phyloP scores from a whole-genome alignment of 1,140 invertebrate genomes.

The Geopemphigus sp. region DNA sequence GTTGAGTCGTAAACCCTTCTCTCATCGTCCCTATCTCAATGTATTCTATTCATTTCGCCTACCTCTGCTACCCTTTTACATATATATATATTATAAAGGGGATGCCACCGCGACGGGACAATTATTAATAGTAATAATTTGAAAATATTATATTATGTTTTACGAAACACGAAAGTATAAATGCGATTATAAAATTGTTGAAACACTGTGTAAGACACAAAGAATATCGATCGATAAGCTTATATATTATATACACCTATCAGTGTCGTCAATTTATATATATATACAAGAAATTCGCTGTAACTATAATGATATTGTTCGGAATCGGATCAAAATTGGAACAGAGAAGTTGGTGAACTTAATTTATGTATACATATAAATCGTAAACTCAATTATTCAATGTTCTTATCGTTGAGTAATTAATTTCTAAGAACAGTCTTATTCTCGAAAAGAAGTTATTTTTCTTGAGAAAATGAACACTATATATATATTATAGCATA shows the following conservation, averaged over 20 bases:
- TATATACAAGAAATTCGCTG: not conserved
- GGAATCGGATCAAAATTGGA: not conserved
- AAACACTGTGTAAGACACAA: not conserved
- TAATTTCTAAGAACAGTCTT: no score
- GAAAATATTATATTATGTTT: constrained; percentile 9
- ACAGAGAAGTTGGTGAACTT: not conserved
- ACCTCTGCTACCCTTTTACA: constrained; percentile 14
- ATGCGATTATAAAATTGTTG: constrained; percentile 5
- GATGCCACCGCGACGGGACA: not conserved
- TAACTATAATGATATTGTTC: not conserved
- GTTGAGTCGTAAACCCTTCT: constrained; percentile 21
- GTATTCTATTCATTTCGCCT: constrained; percentile 8
- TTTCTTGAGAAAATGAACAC: no score
- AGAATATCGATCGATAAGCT: not conserved
- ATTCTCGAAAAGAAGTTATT: no score
- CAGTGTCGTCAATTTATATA: not conserved
- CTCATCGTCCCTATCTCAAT: constrained; percentile 16
- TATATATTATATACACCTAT: not conserved
- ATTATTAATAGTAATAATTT: constrained; percentile 28
- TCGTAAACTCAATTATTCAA: no score
- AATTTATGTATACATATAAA: not conserved
- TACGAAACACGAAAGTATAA: not conserved
- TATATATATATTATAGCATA: no score
- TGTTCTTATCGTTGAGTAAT: no score
- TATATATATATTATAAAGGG: not conserved